Percentiles rank a stretch among this genome's conserved stretches.
phyloP scores from a whole-genome alignment of 2,888 invertebrate genomes.

The Sylvicola cinctus region DNA sequence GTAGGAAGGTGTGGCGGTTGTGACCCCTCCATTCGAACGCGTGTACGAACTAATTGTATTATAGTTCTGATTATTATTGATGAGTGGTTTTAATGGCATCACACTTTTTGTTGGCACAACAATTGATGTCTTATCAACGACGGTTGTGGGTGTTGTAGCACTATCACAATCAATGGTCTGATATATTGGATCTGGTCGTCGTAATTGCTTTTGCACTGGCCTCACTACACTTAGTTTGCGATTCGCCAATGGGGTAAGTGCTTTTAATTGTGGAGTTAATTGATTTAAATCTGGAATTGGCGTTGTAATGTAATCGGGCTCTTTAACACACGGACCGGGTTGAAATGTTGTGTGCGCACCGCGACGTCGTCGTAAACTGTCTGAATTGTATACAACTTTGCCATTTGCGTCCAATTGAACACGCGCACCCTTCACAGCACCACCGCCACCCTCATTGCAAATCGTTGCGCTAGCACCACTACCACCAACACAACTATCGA shows the following conservation, averaged over 20 bases:
- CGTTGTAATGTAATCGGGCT: slow-evolving; percentile 24
- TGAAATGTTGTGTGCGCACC: slow-evolving; percentile 70
- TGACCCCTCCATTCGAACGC: no score
- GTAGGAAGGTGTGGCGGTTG: no score
- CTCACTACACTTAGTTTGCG: slow-evolving; percentile 16
- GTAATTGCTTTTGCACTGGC: slow-evolving; percentile 5
- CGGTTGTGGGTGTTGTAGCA: no score
- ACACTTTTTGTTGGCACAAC: no score
- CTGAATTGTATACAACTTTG: slow-evolving; percentile 72
- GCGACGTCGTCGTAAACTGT: slow-evolving; percentile 59
- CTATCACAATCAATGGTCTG: no score
- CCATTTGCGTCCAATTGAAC: slow-evolving; percentile 72
- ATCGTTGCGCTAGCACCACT: not conserved
- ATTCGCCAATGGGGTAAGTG: slow-evolving; percentile 9
- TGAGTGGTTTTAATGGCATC: no score
- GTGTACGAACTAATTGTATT: no score
- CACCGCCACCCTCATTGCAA: slow-evolving; percentile 22
- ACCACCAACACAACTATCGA: not conserved
- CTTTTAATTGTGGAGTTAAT: no score
- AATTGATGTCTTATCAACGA: no score
- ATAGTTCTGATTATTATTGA: no score
- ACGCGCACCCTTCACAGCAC: slow-evolving; percentile 46
- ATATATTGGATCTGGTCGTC: no score
- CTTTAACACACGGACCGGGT: slow-evolving; percentile 69
- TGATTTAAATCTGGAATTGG: slow-evolving; percentile 9